Base-by-base conservation (phyloP, 2,797 vertebrate genomes). In the Phataginus tricuspis region DNA sequence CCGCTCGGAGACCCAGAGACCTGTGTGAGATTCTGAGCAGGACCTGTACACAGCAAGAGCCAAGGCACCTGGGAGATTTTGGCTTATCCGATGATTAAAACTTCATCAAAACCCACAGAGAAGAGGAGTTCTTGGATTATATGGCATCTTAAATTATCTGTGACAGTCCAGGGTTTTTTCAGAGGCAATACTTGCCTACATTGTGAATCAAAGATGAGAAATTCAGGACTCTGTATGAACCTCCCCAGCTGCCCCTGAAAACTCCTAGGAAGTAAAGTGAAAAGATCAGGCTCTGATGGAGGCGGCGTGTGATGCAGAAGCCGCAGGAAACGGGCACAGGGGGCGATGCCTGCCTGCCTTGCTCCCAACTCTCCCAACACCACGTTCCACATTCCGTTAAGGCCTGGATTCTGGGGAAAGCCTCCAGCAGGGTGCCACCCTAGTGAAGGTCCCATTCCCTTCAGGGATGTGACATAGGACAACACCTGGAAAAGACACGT, bases 221-320 rank as follows among this genome's bases (percentile, higher is more conserved):
- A 93, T 55, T 78, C n/a, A 95, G 59, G 86, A 77, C 69, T 42
- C 42, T 82, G 42, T n/a, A 25, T 72, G 79, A 45, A n/a, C 8
- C 37, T 37, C 49, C 34, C 68, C 55, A 82, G 12, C 23, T 74
- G 9, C 21, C 83, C 57, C 21, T 4, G 4, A 7, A 21, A 51
- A 42, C 15, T 37, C 15, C 49, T 78, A 31, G 11, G 55, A 61
- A n/a, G 34, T 45, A 8, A 19, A 68, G 34, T 42, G 8, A 19
- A 42, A 55, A 74, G 51, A 29, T 66, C n/a, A 61, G 53, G 45
- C 61, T 51, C 71, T 77, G 69, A 13, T 14, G 3, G 34, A n/a
- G 34, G 27, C 74, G 11, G 34, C 9, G 0, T 14, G 51, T 14
- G 18, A 59, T 12, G n/a, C 42, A 25, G 51, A 31, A 27, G 29